These are phyloP conservation scores for Panzeria rudis DNA, from an alignment of 2,888 invertebrate species.

Conservation along the genomic window DNA sequence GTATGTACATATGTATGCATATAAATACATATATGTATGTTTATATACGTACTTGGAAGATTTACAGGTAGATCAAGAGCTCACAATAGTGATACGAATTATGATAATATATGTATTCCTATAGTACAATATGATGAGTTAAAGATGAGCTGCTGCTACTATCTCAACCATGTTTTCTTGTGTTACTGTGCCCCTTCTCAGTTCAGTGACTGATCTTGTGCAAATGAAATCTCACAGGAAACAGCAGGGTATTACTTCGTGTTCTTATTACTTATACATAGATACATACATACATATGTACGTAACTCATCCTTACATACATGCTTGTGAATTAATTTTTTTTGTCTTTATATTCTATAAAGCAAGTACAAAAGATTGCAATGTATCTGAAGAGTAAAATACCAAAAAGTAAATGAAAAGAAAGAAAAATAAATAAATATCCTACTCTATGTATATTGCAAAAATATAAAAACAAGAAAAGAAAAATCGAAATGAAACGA, in stretches of 20 bases:
- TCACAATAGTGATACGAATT: constrained; percentile 27
- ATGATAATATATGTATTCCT: constrained; percentile 22
- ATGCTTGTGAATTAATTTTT: too few relatives aligned
- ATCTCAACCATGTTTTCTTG: constrained; percentile 10
- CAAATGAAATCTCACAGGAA: constrained; percentile 59
- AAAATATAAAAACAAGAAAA: constrained; percentile 27
- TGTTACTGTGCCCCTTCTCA: constrained; percentile 36
- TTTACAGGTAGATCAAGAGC: constrained; percentile 63
- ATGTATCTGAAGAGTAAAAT: constrained; percentile 32
- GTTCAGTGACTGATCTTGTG: constrained; percentile 67
- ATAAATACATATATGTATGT: neutral
- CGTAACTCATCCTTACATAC: too few relatives aligned
- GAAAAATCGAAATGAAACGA: constrained; percentile 20
- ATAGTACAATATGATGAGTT: constrained; percentile 27
- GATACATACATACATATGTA: neutral
- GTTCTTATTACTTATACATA: constrained; percentile 25
- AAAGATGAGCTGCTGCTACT: constrained; percentile 59
- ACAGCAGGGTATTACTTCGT: constrained; percentile 63
- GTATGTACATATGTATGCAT: neutral
- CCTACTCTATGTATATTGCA: constrained; percentile 32
- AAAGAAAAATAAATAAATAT: constrained; percentile 47
- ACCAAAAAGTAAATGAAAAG: constrained; percentile 51
- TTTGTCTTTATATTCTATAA: neutral
- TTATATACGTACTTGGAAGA: constrained; percentile 8
- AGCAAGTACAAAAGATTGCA: constrained; percentile 37